phyloP scores from a whole-genome alignment of 2,888 invertebrate species.

The Amaurobius ferox region DNA sequence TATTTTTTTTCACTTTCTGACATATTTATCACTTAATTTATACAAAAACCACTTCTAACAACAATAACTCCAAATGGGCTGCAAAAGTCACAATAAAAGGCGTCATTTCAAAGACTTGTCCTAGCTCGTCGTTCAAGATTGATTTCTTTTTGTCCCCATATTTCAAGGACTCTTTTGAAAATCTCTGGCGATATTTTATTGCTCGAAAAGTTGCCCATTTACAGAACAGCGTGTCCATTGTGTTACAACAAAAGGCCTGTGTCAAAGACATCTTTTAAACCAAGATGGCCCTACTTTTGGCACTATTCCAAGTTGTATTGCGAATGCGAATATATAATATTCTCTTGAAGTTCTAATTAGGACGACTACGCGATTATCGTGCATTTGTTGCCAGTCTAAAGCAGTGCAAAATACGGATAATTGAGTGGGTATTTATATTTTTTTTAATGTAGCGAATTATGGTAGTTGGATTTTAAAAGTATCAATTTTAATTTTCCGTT shows the following conservation, averaged over 20 bases:
- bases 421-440: background rate
- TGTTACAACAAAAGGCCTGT: background rate
- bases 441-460: background rate
- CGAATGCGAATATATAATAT: background rate
- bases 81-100: background rate
- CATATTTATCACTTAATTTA: no score
- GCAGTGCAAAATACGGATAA: background rate
- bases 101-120: conserved; percentile 7
- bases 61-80: no score
- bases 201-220: background rate
- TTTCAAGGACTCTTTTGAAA: conserved; percentile 5
- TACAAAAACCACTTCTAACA: no score
- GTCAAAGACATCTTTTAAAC: conserved; percentile 14
- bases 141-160: conserved; percentile 1
- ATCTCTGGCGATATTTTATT: conserved; percentile 5
- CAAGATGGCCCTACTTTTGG: background rate
- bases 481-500: no score
- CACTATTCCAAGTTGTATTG: background rate
- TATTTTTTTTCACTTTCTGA: no score
- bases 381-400: background rate
- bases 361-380: background rate
- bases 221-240: background rate
- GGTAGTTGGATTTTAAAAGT: no score
- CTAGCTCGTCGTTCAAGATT: background rate
- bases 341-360: background rate